These are phyloP conservation scores for Aphidius ervi DNA, from an alignment of 1,140 invertebrate species.

Conservation along the genomic window DNA sequence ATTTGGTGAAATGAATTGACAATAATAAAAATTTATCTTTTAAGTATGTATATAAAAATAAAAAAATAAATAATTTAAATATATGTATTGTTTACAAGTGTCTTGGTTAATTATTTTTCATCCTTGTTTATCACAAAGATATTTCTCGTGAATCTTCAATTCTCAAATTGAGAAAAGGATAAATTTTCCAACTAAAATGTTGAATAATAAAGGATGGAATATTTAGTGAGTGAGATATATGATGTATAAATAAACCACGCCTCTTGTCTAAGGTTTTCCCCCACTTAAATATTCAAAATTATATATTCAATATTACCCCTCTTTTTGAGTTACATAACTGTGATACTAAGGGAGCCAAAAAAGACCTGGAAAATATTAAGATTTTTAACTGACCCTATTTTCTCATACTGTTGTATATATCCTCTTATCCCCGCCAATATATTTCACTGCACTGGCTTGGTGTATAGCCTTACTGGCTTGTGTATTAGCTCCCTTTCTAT, in stretches of 20 bases:
- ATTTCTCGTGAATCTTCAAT: too few species aligned
- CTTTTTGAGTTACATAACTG: too few species aligned
- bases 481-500: constrained; percentile 38
- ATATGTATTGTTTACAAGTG: too few species aligned
- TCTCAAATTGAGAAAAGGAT: neutral
- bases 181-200: neutral
- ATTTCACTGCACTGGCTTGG: neutral
- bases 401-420: constrained; percentile 18
- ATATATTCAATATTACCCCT: too few species aligned
- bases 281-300: constrained; percentile 14
- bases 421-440: constrained; percentile 27
- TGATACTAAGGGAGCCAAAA: constrained; percentile 1
- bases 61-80: too few species aligned
- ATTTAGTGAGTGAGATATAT: constrained; percentile 12
- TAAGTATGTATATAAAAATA: too few species aligned
- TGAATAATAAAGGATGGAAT: neutral
- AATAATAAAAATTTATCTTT: too few species aligned
- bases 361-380: constrained; percentile 43
- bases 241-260: constrained; percentile 41
- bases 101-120: too few species aligned
- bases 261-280: constrained; percentile 53
- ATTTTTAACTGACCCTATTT: constrained; percentile 46
- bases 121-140: too few species aligned
- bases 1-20: too few species aligned
- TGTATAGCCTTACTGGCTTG: neutral